Evolutionary conservation across 2,888 invertebrate genomes (phyloP).

Genomic region (Morpho deidamia): DNA sequence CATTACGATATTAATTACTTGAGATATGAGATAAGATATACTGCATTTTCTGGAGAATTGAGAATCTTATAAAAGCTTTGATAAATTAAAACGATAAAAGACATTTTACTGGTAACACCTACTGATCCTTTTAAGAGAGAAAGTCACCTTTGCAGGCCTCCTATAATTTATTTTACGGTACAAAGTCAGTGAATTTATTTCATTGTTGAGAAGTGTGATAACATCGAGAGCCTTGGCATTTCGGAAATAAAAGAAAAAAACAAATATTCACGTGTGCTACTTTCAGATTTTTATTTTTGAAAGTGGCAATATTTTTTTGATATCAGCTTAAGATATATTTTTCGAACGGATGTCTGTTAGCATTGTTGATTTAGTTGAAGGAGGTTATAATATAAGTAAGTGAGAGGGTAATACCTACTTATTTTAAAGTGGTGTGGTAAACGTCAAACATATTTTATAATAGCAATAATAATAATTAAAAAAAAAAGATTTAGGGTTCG

Average conservation of each 20-base stretch:
- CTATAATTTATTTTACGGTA: background rate
- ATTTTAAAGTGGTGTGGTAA: too few species aligned
- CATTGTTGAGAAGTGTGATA: conserved; percentile 1
- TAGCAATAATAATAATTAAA: too few species aligned
- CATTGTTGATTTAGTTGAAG: too few species aligned
- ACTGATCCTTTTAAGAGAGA: conserved; percentile 1
- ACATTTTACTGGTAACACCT: background rate
- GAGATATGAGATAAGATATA: too few species aligned
- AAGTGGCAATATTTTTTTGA: background rate
- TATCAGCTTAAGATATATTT: conserved; percentile 32
- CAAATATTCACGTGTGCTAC: conserved; percentile 1
- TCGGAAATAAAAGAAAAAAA: too few species aligned
- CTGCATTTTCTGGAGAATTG: too few species aligned
- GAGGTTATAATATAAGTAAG: too few species aligned
- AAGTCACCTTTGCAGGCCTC: background rate
- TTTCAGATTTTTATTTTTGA: conserved; percentile 9
- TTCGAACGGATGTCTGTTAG: background rate
- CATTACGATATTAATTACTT: background rate
- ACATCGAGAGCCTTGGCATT: background rate
- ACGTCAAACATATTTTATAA: too few species aligned
- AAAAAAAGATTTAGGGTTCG: too few species aligned
- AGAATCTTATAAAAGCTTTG: background rate
- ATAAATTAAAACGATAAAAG: background rate
- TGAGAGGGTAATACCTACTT: too few species aligned
- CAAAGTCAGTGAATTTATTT: background rate